Evolutionary conservation across 2,113 vertebrate genomes (phyloP), one percentile per base, ranked within the genome.

Genomic region (Dicerorhinus sumatrensis): DNA sequence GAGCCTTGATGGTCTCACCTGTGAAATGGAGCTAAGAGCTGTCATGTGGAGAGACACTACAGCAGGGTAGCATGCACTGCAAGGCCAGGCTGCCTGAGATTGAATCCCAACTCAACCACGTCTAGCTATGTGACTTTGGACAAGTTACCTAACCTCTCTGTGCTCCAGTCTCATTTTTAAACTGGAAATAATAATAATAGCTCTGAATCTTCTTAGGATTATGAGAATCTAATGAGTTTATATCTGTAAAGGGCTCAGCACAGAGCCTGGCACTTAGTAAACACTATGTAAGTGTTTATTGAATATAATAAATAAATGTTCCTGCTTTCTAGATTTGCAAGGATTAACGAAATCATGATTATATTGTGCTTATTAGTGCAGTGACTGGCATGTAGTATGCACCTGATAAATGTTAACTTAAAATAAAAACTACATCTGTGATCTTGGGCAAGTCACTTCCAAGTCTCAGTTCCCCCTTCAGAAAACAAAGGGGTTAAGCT

Each of bases 401-500:
- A 29, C 70, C 29, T 36, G 79, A 79, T 10, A 9, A 21, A 77
- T 13, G 29, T 36, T 63, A 80, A 58, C 63, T 62, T 90, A 94
- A 88, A 93, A 93, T 90, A 94, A 88, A 93, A 93, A 60, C 5
- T 18, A 23, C 93, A 36, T 17, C 88, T 94, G 81, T 33, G 91
- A 85, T n/a, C 85, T 92, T 33, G 51, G 96, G 63, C 92, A 79
- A 69, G 92, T 82, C 79, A 92, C 69, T 91, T 54, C 63, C 51
- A 73, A 36, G 42, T 96, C 97, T 98, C 95, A 96, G 97, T 89
- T 96, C 79, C 83, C 27, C 36, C 79, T 97, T 83, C 18, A 80
- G 63, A 92, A 97, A 54, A 92, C 56, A 86, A 85, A 91, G 75
- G 73, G 56, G 54, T 62, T 48, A 36, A 27, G 80, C 63, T 42